Evolutionary conservation across 2,888 invertebrate species (phyloP).

Genomic region (Volucella zonaria): DNA sequence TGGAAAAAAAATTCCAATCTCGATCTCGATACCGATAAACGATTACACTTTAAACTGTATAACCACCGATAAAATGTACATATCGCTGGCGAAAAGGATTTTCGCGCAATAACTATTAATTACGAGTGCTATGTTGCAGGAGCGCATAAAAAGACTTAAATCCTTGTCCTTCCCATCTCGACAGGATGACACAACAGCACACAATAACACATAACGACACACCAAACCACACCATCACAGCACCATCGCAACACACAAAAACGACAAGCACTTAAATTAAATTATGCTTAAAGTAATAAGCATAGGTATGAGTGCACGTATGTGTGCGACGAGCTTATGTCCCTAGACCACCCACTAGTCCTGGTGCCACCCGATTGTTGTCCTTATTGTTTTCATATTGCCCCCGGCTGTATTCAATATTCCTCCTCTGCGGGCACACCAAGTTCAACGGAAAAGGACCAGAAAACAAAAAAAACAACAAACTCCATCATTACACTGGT

Average conservation of each 20-base stretch:
- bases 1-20: too few relatives aligned
- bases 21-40: conserved; percentile 49
- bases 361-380: background rate
- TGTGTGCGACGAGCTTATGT: background rate
- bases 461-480: conserved; percentile 1
- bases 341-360: too few relatives aligned
- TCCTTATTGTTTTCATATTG: conserved; percentile 1
- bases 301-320: conserved; percentile 11
- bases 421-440: conserved; percentile 4
- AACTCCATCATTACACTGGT: conserved; percentile 24
- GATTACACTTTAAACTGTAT: conserved; percentile 53
- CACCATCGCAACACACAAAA: conserved; percentile 17
- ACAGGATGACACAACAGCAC: too few relatives aligned
- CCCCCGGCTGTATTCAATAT: conserved; percentile 13
- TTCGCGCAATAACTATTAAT: conserved; percentile 70
- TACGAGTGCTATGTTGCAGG: conserved; percentile 33
- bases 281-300: conserved; percentile 60
- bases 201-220: too few relatives aligned
- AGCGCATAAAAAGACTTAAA: conserved; percentile 22
- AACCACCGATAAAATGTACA: conserved; percentile 66
- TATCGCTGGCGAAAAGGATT: conserved; percentile 56
- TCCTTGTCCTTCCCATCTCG: background rate
- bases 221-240: background rate
- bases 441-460: conserved; percentile 33
- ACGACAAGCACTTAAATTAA: conserved; percentile 50